Base-by-base conservation (phyloP, 2,113 vertebrate genomes). In the Triplophysa tibetana region DNA sequence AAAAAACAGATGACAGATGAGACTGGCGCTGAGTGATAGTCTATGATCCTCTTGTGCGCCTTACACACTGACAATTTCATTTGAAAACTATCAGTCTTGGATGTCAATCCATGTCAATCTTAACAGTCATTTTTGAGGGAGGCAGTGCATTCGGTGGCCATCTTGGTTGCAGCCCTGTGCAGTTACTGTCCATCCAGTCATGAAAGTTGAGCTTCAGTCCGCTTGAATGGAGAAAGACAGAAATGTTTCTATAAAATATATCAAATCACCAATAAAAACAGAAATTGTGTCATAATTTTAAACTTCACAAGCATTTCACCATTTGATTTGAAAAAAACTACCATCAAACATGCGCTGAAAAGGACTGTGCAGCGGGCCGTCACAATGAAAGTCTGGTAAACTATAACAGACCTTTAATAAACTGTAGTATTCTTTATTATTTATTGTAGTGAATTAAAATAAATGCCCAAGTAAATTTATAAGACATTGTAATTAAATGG, bases 21-120 rank as follows among this genome's bases (percentile, higher is more conserved):
- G 60, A 75, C 41, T 26, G 60, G 33, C 61, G 52, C 43, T 45
- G 14, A 52, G 61, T 54, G 43, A 65, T 43, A 41, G 70, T 61
- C 23, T 74, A 58, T 60, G 14, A 77, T 33, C 16, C 26, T 9
- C 41, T 24, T 19, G 24, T 4, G 62, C 64, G 62, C 64, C 54
- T 77, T 65, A 77, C 43, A 52, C 43, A 52, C 43, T 77, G 62
- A 65, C 45, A 65, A 65, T 33, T 65, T 77, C 61, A 77, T 38
- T 77, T 65, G 48, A 65, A 77, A 65, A 77, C 62, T 54, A 77
- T 52, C 74, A 64, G 24, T 65, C 45, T 54, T 65, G 43, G 33
- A 62, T 52, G 62, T 62, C 73, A 75, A 50, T 63, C 73, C n/a
- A 13, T 73, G 70, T 75, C 72, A 29, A 43, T 48, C 7, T 63